Percentiles rank a stretch among this genome's conserved stretches.
These are phyloP conservation scores for Idaea aversata DNA, from an alignment of 2,888 invertebrate genomes.

Conservation along the genomic window DNA sequence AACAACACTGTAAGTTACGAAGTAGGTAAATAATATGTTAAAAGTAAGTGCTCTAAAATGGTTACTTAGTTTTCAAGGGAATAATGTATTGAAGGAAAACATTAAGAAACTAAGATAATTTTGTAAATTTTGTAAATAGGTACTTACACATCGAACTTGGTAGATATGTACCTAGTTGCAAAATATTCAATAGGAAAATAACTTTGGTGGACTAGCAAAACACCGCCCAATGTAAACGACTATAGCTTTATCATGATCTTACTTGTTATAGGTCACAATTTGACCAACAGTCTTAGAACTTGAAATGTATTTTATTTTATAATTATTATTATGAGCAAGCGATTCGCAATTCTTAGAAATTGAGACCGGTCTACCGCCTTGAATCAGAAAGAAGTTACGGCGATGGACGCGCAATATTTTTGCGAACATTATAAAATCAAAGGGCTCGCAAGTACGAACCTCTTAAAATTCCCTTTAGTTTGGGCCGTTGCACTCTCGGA, in stretches of 20 bases:
- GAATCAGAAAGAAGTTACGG: slow-evolving; percentile 10
- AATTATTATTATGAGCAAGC: not conserved
- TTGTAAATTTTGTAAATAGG: too few relatives aligned
- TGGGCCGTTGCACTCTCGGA: slow-evolving; percentile 77
- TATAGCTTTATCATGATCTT: not conserved
- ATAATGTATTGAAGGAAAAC: not conserved
- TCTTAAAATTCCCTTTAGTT: slow-evolving; percentile 76
- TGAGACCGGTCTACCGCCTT: not conserved
- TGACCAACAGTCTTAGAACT: not conserved
- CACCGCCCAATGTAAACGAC: not conserved
- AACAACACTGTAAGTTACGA: not conserved
- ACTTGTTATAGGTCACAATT: not conserved
- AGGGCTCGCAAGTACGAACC: slow-evolving; percentile 67
- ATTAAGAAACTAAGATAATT: not conserved
- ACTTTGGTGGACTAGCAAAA: not conserved
- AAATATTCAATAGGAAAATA: not conserved
- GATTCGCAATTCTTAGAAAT: not conserved
- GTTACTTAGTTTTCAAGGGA: not conserved
- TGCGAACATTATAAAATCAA: slow-evolving; percentile 50
- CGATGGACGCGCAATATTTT: slow-evolving; percentile 17
- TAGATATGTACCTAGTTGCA: not conserved
- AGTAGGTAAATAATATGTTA: not conserved
- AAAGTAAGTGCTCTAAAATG: not conserved
- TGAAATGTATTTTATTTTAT: not conserved
- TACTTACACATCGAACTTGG: not conserved